Evolutionary conservation across 1,140 invertebrate genomes (phyloP).

Genomic region (Meteorus sp.): DNA sequence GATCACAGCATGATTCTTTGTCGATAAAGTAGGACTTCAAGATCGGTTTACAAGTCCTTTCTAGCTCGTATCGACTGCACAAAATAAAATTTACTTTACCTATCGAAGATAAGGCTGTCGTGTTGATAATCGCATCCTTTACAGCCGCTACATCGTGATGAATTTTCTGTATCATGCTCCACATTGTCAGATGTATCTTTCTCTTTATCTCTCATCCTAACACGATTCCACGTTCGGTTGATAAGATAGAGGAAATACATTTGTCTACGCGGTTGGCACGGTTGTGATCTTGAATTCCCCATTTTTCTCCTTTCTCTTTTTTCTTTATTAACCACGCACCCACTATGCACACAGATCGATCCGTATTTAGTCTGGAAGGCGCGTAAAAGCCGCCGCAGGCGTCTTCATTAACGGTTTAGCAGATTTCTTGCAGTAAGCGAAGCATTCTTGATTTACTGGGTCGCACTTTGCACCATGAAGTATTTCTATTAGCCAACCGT

Average conservation of each 20-base stretch:
- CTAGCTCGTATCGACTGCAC: not conserved
- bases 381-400: not conserved
- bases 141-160: slow-evolving; percentile 50
- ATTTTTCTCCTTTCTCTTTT: slow-evolving; percentile 34
- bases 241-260: slow-evolving; percentile 70
- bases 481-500: slow-evolving; percentile 7
- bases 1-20: too few relatives aligned
- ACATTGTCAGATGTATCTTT: slow-evolving; percentile 37
- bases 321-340: not conserved
- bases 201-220: not conserved
- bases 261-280: slow-evolving; percentile 50
- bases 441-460: slow-evolving; percentile 23
- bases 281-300: slow-evolving; percentile 49
- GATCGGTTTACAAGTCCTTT: not conserved
- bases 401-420: slow-evolving; percentile 16
- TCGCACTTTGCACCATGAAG: slow-evolving; percentile 5
- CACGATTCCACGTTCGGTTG: slow-evolving; percentile 70
- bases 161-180: slow-evolving; percentile 47
- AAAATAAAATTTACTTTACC: slow-evolving; percentile 37
- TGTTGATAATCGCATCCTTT: slow-evolving; percentile 46
- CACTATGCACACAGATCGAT: slow-evolving; percentile 2
- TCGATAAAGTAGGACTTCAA: not conserved
- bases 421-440: slow-evolving; percentile 14
- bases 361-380: not conserved
- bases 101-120: slow-evolving; percentile 52